Base-by-base conservation (phyloP, 2,888 invertebrate species). In the Noctua comes region DNA sequence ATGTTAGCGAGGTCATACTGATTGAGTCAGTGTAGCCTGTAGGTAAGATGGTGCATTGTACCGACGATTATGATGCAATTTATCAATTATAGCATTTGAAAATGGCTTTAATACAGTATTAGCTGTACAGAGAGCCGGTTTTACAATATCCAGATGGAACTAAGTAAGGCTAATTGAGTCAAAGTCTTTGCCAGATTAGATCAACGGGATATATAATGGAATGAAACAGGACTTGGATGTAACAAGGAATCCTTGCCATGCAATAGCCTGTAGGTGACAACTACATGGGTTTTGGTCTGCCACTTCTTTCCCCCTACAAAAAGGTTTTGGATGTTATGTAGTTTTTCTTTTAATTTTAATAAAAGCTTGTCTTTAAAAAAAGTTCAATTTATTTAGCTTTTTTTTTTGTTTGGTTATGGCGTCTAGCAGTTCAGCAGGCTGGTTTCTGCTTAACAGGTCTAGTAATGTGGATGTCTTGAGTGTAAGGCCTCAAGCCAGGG, bases 1-100 rank as follows among this genome's bases (percentile, higher is more conserved):
- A 80, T 65, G 13, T 46, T 24, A 27, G 18, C 57, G 66, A 59
- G 75, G 75, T 74, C 81, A 74, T 18, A 36, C 24, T 74, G 24
- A 74, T 80, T 73, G 46, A 40, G 65, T 74, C 75, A 66, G 36
- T 57, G n/a, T 51, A 40, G 36, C 36, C 36, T 36, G 36, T 43
- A 13, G 10, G 40, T 62, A 21, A 66, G 13, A n/a, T 7, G 27
- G 70, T 69, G 40, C 51, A 48, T 13, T 36, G 48, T 13, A 21
- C n/a, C 10, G 21, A 21, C 40, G 8, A n/a, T 31, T 36, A 54
- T 54, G 43, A 79, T 71, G 80, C 40, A 70, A 71, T 71, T 79
- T 70, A 46, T 24, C 31, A 72, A 24, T 31, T 40, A 31, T 16
- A 31, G 24, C 18, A 59, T 18, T 69, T 40, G 16, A 13, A 40